Evolutionary conservation across 2,797 vertebrate species (phyloP), one percentile per base, ranked within the genome.

Genomic region (Gephyroberyx darwinii): DNA sequence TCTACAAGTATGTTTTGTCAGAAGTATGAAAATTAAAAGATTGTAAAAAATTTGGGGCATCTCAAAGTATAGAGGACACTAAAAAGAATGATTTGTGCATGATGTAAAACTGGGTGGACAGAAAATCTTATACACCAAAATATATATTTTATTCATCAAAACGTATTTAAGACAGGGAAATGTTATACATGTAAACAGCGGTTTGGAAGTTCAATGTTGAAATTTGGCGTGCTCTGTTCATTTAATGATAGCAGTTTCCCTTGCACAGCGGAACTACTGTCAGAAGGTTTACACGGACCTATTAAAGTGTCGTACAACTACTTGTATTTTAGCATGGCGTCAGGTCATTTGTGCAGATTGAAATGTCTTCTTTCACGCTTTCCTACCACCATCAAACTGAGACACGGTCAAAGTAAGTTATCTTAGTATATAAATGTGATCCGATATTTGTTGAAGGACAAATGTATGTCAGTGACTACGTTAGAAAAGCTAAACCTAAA

Each of bases 311-410:
- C 12, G 81, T 69, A 89, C 87, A 30, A 0, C 0, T 0, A 22
- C 31, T 2, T 63, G 13, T 26, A 26, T 26, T 14, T 7, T 1
- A 90, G 74, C 86, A 93, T 93, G 92, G 91, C 92, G 81, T 74
- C 86, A 8, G 84, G 86, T 89, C 84, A 75, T 45, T 31, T 90
- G 14, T 86, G 75, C 2, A 91, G 75, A 9, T 53, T 93, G 0
- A 70, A 63, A 1, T 16, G 60, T 39, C 16, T 89, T 0, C 0
- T 83, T 41, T 67, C 50, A 5, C 59, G 74, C 26, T 12, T 90
- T 45, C 47, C 52, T 5, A 22, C 1, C 4, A 1, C 20, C 0
- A 8, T n/a, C 2, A 51, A 43, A 5, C 20, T 60, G 0, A 62
- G 37, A 41, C 72, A 22, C 1, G 61, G 53, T 1, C 81, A 83